Evolutionary conservation across 2,113 vertebrate genomes (phyloP).

Genomic region (Vicugna pacos): DNA sequence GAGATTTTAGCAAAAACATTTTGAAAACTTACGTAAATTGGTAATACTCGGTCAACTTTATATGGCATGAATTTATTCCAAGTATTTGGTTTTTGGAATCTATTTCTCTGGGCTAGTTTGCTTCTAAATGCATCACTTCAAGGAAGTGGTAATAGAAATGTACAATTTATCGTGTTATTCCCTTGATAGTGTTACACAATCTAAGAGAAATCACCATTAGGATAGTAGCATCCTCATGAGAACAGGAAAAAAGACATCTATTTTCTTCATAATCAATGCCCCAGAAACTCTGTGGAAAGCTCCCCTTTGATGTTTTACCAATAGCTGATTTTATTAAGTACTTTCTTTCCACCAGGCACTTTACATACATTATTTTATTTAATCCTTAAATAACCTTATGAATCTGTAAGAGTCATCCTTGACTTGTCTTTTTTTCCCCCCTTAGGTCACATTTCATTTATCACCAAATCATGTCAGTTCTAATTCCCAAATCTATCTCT

Average conservation of each 20-base stretch:
- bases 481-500: not conserved
- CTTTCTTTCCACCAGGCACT: not conserved
- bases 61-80: not conserved
- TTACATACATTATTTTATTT: not conserved
- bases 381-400: not conserved
- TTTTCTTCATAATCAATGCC: not conserved
- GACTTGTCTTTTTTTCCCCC: not conserved
- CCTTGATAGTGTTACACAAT: not conserved
- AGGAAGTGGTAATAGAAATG: not conserved
- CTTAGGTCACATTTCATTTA: not conserved
- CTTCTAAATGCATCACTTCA: not conserved
- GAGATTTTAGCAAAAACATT: not conserved
- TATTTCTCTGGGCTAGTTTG: not conserved
- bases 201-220: not conserved
- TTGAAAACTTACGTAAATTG: constrained; percentile 34
- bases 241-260: not conserved
- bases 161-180: not conserved
- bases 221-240: not conserved
- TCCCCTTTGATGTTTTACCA: not conserved
- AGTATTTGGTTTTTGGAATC: not conserved
- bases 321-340: not conserved
- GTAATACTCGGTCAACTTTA: not conserved
- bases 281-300: not conserved
- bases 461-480: not conserved
- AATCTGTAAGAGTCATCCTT: not conserved